Base-by-base conservation (phyloP, 2,797 vertebrate species). In the Tamandua tetradactyla region DNA sequence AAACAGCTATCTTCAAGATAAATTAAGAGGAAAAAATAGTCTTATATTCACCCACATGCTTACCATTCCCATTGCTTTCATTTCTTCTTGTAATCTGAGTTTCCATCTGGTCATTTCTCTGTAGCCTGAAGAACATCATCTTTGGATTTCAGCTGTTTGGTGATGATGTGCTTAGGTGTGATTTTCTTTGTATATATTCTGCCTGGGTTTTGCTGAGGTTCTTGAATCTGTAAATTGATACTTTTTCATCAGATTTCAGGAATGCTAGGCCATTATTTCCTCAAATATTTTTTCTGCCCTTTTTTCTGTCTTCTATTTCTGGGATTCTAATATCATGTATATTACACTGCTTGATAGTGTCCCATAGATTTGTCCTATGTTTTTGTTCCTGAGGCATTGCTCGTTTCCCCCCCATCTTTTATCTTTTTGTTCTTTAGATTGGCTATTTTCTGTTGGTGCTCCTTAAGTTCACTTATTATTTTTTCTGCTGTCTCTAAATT, bases 151-250 rank as follows among this genome's bases (percentile, higher is more conserved):
- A 66, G 44, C 27, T 75, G 5, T 80, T 84, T 78, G 44, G 10
- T 44, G 76, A 1, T 75, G 40, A 71, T 32, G 30, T 71, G 30
- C 44, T 25, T 37, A 32, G 37, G 3, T 76, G 32, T 69, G 14
- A 57, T 93, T 92, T 72, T 66, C 64, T 83, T 72, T 62, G 42
- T 62, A 42, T 72, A 71, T 75, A 57, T 76, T 81, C 44, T 71
- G 11, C 37, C 89, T 93, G 59, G 22, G 14, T 55, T 92, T 94
- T 87, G 81, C 52, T 80, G 35, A 76, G 17, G n/a, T 84, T 92
- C 62, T 83, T 44, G 75, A 40, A 66, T 78, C 32, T 84, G 44
- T 59, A 66, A 88, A 11, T 79, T 59, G 14, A 9, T 66, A 30
- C n/a, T 62, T 89, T 89, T 75, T 91, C 14, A 57, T 13, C 25